Evolutionary conservation across 2,113 vertebrate species (phyloP).

Genomic region (Hepsetus odoe): DNA sequence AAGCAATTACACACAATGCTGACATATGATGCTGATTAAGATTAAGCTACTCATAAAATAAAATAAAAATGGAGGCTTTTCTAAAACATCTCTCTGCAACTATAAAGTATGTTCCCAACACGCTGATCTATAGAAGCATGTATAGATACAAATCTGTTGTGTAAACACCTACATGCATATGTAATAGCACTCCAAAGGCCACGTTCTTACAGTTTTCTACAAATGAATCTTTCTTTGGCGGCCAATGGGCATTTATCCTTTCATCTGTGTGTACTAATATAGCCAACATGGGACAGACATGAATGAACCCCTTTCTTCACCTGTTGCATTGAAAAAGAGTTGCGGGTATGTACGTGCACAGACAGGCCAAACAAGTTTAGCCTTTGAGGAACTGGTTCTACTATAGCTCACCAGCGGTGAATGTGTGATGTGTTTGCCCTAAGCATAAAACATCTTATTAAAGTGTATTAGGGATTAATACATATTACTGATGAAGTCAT

Average conservation of each 20-base stretch:
- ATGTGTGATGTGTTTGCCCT: constrained; percentile 30
- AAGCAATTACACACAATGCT: background rate
- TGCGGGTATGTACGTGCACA: background rate
- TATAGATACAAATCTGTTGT: background rate
- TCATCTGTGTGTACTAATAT: constrained; percentile 5
- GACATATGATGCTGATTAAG: background rate
- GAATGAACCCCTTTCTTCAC: background rate
- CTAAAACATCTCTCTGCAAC: background rate
- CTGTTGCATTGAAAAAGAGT: background rate
- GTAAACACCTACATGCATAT: background rate
- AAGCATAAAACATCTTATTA: constrained; percentile 17
- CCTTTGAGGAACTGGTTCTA: constrained; percentile 30
- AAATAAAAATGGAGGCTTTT: background rate
- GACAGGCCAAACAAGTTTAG: constrained; percentile 41
- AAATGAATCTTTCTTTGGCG: constrained; percentile 13
- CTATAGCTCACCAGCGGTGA: constrained; percentile 13
- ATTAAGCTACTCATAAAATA: background rate
- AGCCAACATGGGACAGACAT: constrained; percentile 7
- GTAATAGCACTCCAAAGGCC: background rate
- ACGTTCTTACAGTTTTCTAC: background rate
- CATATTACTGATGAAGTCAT: background rate
- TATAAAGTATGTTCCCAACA: background rate
- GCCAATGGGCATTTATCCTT: constrained; percentile 10
- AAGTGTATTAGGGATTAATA: background rate
- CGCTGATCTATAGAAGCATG: background rate